A percentile compares a stretch with the other conserved stretches of the same genome.
Evolutionary conservation across 2,113 vertebrate species (phyloP).

Genomic region (Vulpes ferrilata): DNA sequence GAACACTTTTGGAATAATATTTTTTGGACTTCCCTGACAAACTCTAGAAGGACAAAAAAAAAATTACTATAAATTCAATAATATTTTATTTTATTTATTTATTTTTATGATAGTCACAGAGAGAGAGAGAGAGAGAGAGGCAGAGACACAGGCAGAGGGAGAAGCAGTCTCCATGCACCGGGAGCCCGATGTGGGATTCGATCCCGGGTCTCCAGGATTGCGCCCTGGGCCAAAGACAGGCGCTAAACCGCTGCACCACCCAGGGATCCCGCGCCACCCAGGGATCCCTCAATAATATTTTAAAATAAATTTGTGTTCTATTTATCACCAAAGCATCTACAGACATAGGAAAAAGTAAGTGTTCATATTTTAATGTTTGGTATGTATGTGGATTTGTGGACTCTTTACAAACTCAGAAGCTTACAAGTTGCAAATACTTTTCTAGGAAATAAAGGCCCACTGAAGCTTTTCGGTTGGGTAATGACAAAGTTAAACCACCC

Average conservation of each 20-base stretch:
- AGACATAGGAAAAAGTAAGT: not conserved
- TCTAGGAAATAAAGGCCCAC: not conserved
- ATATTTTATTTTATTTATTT: not conserved
- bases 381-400: not conserved
- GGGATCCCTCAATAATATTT: not conserved
- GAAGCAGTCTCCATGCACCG: too few relatives aligned
- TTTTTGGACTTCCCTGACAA: not conserved
- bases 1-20: not conserved
- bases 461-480: not conserved
- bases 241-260: too few relatives aligned
- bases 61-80: not conserved
- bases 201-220: too few relatives aligned
- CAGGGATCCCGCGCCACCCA: too few relatives aligned
- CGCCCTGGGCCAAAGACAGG: too few relatives aligned
- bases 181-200: too few relatives aligned
- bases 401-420: not conserved
- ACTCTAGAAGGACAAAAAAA: not conserved
- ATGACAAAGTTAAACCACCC: not conserved
- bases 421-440: slow-evolving; percentile 17
- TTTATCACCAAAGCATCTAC: not conserved
- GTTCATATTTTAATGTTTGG: not conserved
- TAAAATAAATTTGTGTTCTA: not conserved
- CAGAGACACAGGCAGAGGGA: too few relatives aligned
- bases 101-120: too few relatives aligned
- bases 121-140: too few relatives aligned